phyloP scores from a whole-genome alignment of 1,140 invertebrate genomes.

The Ips typographus region DNA sequence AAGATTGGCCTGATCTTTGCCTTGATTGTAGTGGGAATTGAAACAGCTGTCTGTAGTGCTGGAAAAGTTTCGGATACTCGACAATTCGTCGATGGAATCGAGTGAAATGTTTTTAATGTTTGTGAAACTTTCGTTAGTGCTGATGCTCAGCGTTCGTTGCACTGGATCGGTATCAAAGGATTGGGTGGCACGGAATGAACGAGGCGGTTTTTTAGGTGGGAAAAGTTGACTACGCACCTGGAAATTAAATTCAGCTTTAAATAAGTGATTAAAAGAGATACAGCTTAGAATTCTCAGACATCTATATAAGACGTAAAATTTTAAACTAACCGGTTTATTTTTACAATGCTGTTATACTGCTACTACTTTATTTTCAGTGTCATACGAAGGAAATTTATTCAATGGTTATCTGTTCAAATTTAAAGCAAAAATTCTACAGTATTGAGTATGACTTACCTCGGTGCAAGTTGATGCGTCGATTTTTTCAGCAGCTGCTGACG shows the following conservation, averaged over 20 bases:
- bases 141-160: conserved; percentile 45
- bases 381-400: background rate
- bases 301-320: too few relatives aligned
- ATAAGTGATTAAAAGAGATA: too few relatives aligned
- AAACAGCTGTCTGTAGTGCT: conserved; percentile 48
- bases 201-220: conserved; percentile 51
- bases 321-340: too few relatives aligned
- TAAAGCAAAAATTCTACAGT: background rate
- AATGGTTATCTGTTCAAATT: too few relatives aligned
- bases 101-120: conserved; percentile 50
- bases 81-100: conserved; percentile 49
- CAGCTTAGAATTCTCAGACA: too few relatives aligned
- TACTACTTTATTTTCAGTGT: background rate
- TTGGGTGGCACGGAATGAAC: conserved; percentile 47
- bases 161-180: conserved; percentile 26
- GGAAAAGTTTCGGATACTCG: conserved; percentile 45
- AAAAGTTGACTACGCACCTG: conserved; percentile 25
- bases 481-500: conserved; percentile 18
- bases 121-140: conserved; percentile 48
- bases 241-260: background rate
- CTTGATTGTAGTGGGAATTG: conserved; percentile 49
- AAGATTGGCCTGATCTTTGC: conserved; percentile 17
- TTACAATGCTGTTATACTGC: too few relatives aligned
- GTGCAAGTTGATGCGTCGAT: conserved; percentile 51
- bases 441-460: conserved; percentile 47